Evolutionary conservation across 2,888 invertebrate genomes (phyloP), one percentile per base, ranked within the genome.

Genomic region (Agonopterix arenella): DNA sequence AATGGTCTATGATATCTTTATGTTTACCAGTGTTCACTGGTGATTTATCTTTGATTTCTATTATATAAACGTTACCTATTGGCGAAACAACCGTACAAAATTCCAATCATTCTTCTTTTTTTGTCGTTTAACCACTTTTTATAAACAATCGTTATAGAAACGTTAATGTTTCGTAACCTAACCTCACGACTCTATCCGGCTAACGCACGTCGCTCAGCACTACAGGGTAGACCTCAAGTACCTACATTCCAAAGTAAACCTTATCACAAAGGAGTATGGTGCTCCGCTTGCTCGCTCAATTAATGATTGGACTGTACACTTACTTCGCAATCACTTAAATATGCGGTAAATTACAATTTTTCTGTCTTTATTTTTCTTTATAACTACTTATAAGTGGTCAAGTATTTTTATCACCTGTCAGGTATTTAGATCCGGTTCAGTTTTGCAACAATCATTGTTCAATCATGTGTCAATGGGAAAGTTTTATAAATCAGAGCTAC

Each of bases 101-200:
- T 56, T 54, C 53, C 52, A 48, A 56, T 55, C 46, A 50, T 57
- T 56, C 53, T 52, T 54, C 11, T 51, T 52, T 47, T n/a, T 48
- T 50, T 46, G 52, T 58, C 52, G 54, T 55, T 46, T 46, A 52
- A 52, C 52, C 45, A 44, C 54, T 52, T 56, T 60, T 60, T 57
- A 56, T 53, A 46, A 47, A 57, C 51, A 53, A 48, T 53, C 51
- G 57, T 61, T 60, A 59, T 50, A 53, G 50, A 52, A 59, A 53
- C 60, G 53, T 58, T 55, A 51, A 53, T 36, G 51, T 58, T 55
- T 59, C 57, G 56, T 57, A 57, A 62, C 38, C 49, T 40, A 37
- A 36, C 44, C 47, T 59, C 57, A 57, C 57, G 55, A 54, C 51
- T 53, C 11, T 13, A 43, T 11, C 43, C 46, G 46, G 43, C 52